Evolutionary conservation across 2,888 invertebrate species (phyloP).

Genomic region (Rhagonycha lutea): DNA sequence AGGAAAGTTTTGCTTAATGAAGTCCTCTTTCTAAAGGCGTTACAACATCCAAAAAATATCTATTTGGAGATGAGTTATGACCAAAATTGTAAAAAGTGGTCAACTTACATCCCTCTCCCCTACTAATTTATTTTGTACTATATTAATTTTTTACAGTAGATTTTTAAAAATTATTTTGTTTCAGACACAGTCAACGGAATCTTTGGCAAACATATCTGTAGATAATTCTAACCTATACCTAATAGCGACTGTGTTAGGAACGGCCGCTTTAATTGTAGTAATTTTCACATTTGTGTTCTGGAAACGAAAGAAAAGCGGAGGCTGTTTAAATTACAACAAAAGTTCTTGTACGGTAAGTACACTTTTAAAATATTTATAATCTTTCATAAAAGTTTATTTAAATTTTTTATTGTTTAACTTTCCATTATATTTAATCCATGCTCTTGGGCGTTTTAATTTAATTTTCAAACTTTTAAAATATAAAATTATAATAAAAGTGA

Average conservation of each 20-base stretch:
- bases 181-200: slow-evolving; percentile 17
- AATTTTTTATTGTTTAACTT: neutral
- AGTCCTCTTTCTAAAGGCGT: too few relatives aligned
- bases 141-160: neutral
- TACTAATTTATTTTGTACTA: too few relatives aligned
- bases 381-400: neutral
- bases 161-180: slow-evolving; percentile 3
- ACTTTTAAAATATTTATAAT: neutral
- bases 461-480: too few relatives aligned
- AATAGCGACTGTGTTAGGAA: slow-evolving; percentile 5
- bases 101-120: too few relatives aligned
- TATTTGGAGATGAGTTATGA: too few relatives aligned
- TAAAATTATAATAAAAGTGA: too few relatives aligned
- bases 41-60: too few relatives aligned
- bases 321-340: slow-evolving; percentile 26
- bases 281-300: slow-evolving; percentile 22
- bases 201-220: slow-evolving; percentile 5
- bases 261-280: slow-evolving; percentile 9
- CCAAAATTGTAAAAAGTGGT: too few relatives aligned
- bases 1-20: too few relatives aligned
- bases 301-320: slow-evolving; percentile 19
- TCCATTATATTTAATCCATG: too few relatives aligned
- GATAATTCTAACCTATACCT: slow-evolving; percentile 17
- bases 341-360: slow-evolving; percentile 32
- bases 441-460: too few relatives aligned